Evolutionary conservation across 1,140 invertebrate species (phyloP), one percentile per base, ranked within the genome.

Genomic region (Neuroterus valhalla): DNA sequence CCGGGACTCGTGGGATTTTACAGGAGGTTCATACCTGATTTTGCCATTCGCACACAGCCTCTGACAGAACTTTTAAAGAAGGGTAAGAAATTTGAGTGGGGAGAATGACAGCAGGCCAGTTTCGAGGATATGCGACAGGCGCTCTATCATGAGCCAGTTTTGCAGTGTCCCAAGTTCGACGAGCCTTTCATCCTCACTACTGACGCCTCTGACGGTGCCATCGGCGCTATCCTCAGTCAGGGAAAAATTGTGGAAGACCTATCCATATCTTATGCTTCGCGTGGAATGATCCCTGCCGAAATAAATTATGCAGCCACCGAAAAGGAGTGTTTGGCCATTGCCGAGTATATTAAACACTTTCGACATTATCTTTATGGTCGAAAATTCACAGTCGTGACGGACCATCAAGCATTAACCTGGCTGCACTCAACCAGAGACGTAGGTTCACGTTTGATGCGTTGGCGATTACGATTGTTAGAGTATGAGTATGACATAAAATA

Each of bases 361-460:
- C n/a, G n/a, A n/a, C n/a, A n/a, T n/a, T n/a, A n/a, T n/a, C n/a
- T n/a, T n/a, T n/a, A n/a, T n/a, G n/a, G 0, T n/a, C n/a, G n/a
- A n/a, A n/a, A n/a, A n/a, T n/a, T n/a, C n/a, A n/a, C n/a, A n/a
- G n/a, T n/a, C n/a, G 66, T 89, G 3, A 92, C 91, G 0, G 92
- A 93, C 70, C 91, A 92, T 71, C 81, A 81, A 73, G 87, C 90
- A 0, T 80, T 93, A 17, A 74, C 75, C 48, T 92, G 89, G 88
- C 77, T 93, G 21, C 85, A 86, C 43, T 85, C 85, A 12, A 81
- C 87, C 0, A 91, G 90, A 81, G 87, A 91, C 55, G 84, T 83
- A 0, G 72, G 68, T 14, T 78, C 77, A 17, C 74, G 79, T 71
- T 72, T 89, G 2, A 42, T 82, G 3, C 23, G 84, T 44, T 88